Evolutionary conservation across 2,797 vertebrate species (phyloP), one percentile per base, ranked within the genome.

Genomic region (Coendou prehensilis): DNA sequence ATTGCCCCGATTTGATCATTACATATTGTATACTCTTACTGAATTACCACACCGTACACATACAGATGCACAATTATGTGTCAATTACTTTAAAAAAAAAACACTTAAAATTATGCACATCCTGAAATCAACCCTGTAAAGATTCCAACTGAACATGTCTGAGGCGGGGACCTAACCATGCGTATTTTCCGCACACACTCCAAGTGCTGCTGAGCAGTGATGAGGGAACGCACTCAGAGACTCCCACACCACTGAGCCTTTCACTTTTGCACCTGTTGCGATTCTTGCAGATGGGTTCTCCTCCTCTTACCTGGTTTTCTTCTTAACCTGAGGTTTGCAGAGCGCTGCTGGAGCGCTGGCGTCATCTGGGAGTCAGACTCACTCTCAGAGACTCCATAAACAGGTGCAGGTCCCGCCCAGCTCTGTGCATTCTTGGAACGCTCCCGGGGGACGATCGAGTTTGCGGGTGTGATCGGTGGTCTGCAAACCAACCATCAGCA

Each of bases 231-330:
- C 14, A 7, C 1, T 33, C 30, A 59, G n/a, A 52, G 14, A 28
- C 11, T 13, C n/a, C 3, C 23, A 15, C 17, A 33, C 18, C 0
- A 0, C 11, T 11, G 2, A 30, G 20, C 7, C 64, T 91, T 75
- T 28, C 57, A 91, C 15, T 76, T 37, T 37, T 91, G 41, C 22
- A 13, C 71, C 28, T 45, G 17, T 20, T 2, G 6, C 28, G 50
- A 30, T 8, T 75, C 79, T 85, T 45, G 14, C 54, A 41, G 10
- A 50, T 87, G 41, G 45, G 69, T 54, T 92, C 33, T 33, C 14
- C 63, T 69, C 73, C 63, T 85, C 69, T 92, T 64, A 52, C 28
- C 28, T 56, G 56, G 15, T 59, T 63, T 87, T 76, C 41, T 52
- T 91, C 69, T 88, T 87, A 83, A 79, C 30, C 17, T 28, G 54